phyloP scores from a whole-genome alignment of 2,888 invertebrate species.

The Epicampocera succincta region DNA sequence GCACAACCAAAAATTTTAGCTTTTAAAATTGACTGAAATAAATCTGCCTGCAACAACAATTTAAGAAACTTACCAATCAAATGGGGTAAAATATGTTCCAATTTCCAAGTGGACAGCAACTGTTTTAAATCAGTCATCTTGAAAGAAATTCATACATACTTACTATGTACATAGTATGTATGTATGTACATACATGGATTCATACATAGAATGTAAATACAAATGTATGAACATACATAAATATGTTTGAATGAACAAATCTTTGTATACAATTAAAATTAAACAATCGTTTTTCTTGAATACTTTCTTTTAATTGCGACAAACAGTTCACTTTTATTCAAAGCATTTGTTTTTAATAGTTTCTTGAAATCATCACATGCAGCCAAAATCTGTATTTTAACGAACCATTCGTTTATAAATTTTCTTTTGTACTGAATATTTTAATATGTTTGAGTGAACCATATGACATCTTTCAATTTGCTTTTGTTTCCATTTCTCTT shows the following conservation, averaged over 20 bases:
- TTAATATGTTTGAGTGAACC: constrained; percentile 35
- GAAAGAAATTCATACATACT: no score
- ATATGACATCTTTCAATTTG: neutral
- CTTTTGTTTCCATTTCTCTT: neutral
- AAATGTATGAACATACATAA: no score
- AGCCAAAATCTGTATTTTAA: constrained; percentile 15
- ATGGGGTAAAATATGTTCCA: constrained; percentile 50
- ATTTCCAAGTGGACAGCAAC: constrained; percentile 40
- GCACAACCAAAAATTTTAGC: neutral
- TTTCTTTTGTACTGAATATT: constrained; percentile 34
- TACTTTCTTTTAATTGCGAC: no score
- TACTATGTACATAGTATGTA: no score
- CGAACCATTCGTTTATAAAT: neutral
- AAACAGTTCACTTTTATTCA: no score
- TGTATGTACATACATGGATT: no score
- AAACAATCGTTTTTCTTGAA: no score
- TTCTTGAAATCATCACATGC: constrained; percentile 1
- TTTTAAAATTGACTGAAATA: no score
- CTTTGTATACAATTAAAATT: no score
- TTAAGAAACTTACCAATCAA: constrained; percentile 43
- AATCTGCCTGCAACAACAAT: neutral
- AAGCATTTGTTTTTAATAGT: neutral
- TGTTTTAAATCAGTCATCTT: constrained; percentile 25
- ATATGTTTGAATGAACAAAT: no score
- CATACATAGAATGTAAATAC: no score